Conservation (phyloP, 2,888 invertebrate species). For the Zootermopsis nevadensis region DNA sequence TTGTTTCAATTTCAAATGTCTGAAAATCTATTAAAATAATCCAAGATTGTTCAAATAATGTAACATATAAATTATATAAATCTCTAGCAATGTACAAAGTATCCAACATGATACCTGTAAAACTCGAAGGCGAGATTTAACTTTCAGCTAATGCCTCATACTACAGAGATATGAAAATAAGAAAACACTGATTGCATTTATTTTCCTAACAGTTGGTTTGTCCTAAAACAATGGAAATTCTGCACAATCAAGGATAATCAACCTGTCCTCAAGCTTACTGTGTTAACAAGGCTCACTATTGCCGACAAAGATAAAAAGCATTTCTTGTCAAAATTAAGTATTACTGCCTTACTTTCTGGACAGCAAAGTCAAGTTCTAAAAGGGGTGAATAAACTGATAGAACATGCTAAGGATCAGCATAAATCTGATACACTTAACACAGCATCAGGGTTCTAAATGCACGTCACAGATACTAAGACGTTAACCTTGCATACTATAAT, state of each 20-base stretch:
- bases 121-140: conserved; percentile 5
- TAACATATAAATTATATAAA: conserved; percentile 39
- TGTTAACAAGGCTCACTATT: neutral
- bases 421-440: neutral
- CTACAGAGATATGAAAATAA: conserved; percentile 36
- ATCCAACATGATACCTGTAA: neutral
- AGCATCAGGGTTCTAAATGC: conserved; percentile 7
- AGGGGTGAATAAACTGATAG: neutral
- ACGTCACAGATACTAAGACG: neutral
- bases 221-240: conserved; percentile 37
- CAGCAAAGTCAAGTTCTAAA: neutral
- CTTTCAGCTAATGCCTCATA: neutral
- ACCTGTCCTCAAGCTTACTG: neutral
- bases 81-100: conserved; percentile 33
- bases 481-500: conserved; percentile 38
- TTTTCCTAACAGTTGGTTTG: conserved; percentile 30
- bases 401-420: neutral
- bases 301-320: conserved; percentile 26
- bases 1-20: neutral
- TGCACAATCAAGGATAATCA: neutral
- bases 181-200: conserved; percentile 17
- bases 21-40: conserved; percentile 51
- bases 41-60: conserved; percentile 51
- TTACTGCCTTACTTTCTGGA: neutral
- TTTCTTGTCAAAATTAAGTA: conserved; percentile 11